A percentile compares a stretch with the other conserved stretches of the same genome.
Conservation (phyloP, 2,888 invertebrate genomes). For the Pelosia muscerda region DNA sequence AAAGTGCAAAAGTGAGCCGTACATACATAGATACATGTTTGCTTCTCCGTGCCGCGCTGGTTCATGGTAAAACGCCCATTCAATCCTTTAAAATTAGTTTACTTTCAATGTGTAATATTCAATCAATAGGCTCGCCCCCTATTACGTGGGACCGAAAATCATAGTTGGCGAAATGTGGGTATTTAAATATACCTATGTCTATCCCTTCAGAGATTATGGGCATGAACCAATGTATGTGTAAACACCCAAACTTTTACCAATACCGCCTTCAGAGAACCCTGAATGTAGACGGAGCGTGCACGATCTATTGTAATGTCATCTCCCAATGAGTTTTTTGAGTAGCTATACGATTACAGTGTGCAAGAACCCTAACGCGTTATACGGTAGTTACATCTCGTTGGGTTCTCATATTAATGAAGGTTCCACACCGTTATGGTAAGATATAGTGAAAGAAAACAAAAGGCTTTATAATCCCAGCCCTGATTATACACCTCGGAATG, state of each 20-base stretch:
- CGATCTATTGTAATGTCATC: slow-evolving; percentile 60
- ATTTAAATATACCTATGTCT: too few species aligned
- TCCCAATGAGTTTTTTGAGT: slow-evolving; percentile 52
- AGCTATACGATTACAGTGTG: slow-evolving; percentile 42
- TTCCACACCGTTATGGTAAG: slow-evolving; percentile 12
- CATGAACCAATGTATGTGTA: not conserved
- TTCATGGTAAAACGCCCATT: too few species aligned
- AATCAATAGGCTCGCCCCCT: too few species aligned
- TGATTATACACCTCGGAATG: not conserved
- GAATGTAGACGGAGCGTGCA: slow-evolving; percentile 34
- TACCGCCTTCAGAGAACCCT: slow-evolving; percentile 24
- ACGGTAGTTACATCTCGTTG: slow-evolving; percentile 33
- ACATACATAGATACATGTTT: too few species aligned
- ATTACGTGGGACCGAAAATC: too few species aligned
- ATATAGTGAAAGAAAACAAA: not conserved
- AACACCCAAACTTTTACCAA: not conserved
- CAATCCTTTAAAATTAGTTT: not conserved
- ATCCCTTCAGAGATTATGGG: too few species aligned
- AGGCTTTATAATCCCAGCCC: not conserved
- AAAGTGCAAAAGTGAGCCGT: too few species aligned
- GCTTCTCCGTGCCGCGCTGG: too few species aligned
- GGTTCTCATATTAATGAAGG: slow-evolving; percentile 42
- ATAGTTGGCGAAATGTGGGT: too few species aligned
- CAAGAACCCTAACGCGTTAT: slow-evolving; percentile 48
- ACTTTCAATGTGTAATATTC: not conserved